phyloP scores from a whole-genome alignment of 2,797 vertebrate species.

The Falco naumanni region DNA sequence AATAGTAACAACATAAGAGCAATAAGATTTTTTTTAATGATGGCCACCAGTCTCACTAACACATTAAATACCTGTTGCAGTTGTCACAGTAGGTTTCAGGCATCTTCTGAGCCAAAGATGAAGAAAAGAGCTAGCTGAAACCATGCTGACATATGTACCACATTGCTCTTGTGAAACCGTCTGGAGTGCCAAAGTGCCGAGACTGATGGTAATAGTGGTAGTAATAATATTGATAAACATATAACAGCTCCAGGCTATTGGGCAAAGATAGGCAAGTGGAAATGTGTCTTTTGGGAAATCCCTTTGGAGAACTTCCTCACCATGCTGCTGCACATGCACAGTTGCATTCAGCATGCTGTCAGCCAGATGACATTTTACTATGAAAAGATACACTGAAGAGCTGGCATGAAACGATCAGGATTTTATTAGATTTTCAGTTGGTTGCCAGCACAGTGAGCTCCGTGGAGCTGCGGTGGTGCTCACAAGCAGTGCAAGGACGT shows the following conservation, averaged over 20 bases:
- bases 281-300: background rate
- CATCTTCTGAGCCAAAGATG: background rate
- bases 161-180: background rate
- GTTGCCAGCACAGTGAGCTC: background rate
- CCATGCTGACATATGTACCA: background rate
- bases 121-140: constrained; percentile 14
- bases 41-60: background rate
- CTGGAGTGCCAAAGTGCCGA: background rate
- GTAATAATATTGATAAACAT: constrained; percentile 33
- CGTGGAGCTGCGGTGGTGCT: background rate
- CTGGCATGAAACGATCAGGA: background rate
- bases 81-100: background rate
- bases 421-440: background rate
- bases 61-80: background rate
- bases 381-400: background rate
- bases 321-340: background rate
- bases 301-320: constrained; percentile 1
- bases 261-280: constrained; percentile 28
- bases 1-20: background rate
- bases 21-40: background rate
- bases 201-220: background rate
- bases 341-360: background rate
- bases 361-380: constrained; percentile 1
- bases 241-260: constrained; percentile 11
- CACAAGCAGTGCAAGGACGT: background rate